Base-by-base conservation (phyloP, 2,888 invertebrate genomes). In the Thereva unica region DNA sequence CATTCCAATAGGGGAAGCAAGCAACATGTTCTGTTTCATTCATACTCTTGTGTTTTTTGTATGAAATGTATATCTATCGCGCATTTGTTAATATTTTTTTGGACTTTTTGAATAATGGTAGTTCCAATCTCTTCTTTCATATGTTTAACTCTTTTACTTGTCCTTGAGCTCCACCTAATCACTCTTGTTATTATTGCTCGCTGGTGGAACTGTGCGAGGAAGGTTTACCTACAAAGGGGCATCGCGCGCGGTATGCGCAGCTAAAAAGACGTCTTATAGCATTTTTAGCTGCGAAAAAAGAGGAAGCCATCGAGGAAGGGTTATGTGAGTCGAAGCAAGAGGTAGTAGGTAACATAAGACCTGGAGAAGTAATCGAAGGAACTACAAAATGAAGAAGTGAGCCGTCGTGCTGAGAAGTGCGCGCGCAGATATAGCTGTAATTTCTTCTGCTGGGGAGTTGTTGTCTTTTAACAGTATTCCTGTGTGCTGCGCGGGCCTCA, bases 351-450 rank as follows among this genome's bases (percentile, higher is more conserved):
- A 61, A 50, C 61, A 50, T 49, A 61, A 61, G 50, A 50, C 50
- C 34, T 61, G 61, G 41, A 61, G 61, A 61, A 40, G 50, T 61
- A 61, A 61, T 61, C 61, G 61, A 61, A 50, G 61, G 50, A 61
- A 50, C 49, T 50, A 61, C 61, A 61, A 61, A 61, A 61, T 50
- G 61, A 61, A 61, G 61, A 61, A 61, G 61, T 61, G 50, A 23
- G 23, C 23, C 50, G 61, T 61, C 61, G 61, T 50, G 50, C 61
- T 41, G 41, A 61, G 61, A 61, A 61, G 61, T 61, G 61, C 61
- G 61, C 61, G 61, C 61, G 40, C 61, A 61, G 61, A 61, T 61
- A 61, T 61, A 61, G 61, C 61, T 61, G 61, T 61, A 61, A 61
- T 61, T 61, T 61, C 50, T 50, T 61, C 41, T 61, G 50, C 41